Percentiles rank a stretch among this genome's conserved stretches.
Conservation (phyloP, 2,888 invertebrate genomes). For the Metopia argyrocephala region DNA sequence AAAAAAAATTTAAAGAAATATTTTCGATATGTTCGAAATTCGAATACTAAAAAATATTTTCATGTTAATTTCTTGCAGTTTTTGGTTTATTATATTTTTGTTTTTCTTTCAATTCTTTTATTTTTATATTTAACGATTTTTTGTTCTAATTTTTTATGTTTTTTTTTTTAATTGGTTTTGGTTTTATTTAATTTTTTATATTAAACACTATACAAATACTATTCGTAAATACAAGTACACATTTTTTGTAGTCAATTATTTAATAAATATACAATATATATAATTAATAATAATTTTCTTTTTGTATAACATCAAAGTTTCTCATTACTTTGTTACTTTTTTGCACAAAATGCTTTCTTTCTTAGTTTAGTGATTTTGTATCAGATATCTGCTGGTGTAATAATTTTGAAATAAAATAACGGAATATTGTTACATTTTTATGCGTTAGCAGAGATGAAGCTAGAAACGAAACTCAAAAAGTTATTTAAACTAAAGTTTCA, state of each 20-base stretch:
- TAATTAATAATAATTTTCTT: constrained; percentile 9
- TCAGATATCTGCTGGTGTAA: no score
- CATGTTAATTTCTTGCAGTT: not conserved
- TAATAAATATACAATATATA: constrained; percentile 4
- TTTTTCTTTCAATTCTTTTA: not conserved
- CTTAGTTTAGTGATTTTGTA: no score
- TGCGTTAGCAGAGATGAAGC: no score
- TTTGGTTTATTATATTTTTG: constrained; percentile 11
- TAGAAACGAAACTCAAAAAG: no score
- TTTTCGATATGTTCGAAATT: constrained; percentile 57
- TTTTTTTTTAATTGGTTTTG: not conserved
- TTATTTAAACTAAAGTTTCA: no score
- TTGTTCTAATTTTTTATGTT: no score
- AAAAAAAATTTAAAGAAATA: constrained; percentile 38
- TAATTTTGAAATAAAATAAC: no score
- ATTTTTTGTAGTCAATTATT: constrained; percentile 18
- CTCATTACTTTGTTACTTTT: not conserved
- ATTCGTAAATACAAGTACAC: constrained; percentile 41
- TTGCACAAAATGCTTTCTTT: constrained; percentile 28
- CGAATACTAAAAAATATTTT: not conserved
- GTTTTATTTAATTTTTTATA: constrained; percentile 22
- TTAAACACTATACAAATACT: constrained; percentile 41
- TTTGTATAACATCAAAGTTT: constrained; percentile 27
- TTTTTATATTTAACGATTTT: constrained; percentile 26
- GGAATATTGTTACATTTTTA: no score